These are phyloP conservation scores for Solenopsis invicta DNA, from an alignment of 1,140 invertebrate species.

Conservation along the genomic window DNA sequence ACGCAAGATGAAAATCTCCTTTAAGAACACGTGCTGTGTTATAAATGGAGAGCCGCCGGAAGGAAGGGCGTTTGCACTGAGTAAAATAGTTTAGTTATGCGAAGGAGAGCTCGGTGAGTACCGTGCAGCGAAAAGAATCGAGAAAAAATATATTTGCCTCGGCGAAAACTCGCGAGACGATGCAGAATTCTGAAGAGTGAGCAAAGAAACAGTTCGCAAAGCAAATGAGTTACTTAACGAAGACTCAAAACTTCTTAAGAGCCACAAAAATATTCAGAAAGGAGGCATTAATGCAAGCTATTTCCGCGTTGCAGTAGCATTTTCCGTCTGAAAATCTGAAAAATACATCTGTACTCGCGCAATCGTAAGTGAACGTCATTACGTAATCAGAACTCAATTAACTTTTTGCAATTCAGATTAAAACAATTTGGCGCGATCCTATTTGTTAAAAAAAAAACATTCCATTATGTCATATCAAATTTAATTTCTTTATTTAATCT, in stretches of 20 bases:
- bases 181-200: slow-evolving; percentile 44
- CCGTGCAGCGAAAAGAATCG: slow-evolving; percentile 9
- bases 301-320: not conserved
- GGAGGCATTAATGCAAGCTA: not conserved
- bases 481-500: slow-evolving; percentile 9
- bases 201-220: slow-evolving; percentile 38
- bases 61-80: slow-evolving; percentile 49
- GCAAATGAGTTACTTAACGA: slow-evolving; percentile 64
- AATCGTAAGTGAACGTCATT: not conserved
- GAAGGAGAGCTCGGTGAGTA: slow-evolving; percentile 17
- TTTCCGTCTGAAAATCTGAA: slow-evolving; percentile 24
- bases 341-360: not conserved
- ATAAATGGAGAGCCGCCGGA: slow-evolving; percentile 43
- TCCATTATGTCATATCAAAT: not conserved
- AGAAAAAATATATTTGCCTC: slow-evolving; percentile 54
- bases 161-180: slow-evolving; percentile 12
- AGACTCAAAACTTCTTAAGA: slow-evolving; percentile 22
- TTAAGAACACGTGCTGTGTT: slow-evolving; percentile 39
- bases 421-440: not conserved
- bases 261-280: slow-evolving; percentile 35
- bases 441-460: not conserved
- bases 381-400: not conserved
- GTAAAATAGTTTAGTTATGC: slow-evolving; percentile 60
- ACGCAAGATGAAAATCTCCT: slow-evolving; percentile 23
- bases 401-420: not conserved